These are phyloP conservation scores for Netelia virgata DNA, from an alignment of 2,888 invertebrate species.

Conservation along the genomic window DNA sequence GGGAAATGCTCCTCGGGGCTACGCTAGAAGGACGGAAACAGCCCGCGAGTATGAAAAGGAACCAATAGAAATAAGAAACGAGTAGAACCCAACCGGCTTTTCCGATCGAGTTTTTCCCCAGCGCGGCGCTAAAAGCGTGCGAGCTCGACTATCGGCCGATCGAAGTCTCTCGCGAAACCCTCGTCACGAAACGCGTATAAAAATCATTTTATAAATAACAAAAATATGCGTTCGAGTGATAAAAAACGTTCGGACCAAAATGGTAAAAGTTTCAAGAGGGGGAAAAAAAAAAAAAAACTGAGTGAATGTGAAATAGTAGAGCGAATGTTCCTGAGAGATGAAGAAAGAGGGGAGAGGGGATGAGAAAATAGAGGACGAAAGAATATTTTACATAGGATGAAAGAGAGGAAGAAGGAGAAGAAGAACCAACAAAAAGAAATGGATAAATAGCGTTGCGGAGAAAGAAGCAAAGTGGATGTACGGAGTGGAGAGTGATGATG, in stretches of 20 bases:
- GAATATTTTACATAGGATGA: background rate
- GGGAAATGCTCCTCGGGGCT: slow-evolving; percentile 21
- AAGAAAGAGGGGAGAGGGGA: background rate
- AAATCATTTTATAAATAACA: background rate
- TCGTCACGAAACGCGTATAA: no score
- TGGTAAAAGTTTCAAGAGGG: background rate
- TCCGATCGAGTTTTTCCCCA: slow-evolving; percentile 46
- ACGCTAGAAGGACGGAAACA: slow-evolving; percentile 1
- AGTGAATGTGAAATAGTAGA: background rate
- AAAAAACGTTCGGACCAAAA: background rate
- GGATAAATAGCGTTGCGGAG: slow-evolving; percentile 37
- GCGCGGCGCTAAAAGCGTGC: background rate
- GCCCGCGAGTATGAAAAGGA: slow-evolving; percentile 54
- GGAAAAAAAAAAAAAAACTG: slow-evolving; percentile 13
- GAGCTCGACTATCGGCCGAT: no score
- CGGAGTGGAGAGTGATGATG: slow-evolving; percentile 25
- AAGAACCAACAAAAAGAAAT: background rate
- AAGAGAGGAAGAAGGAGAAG: background rate
- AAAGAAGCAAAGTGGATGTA: slow-evolving; percentile 61
- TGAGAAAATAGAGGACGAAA: background rate
- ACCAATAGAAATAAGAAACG: slow-evolving; percentile 59
- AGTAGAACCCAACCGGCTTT: slow-evolving; percentile 11
- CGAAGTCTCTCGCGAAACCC: no score
- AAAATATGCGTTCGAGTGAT: background rate
- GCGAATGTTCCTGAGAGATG: background rate